Base-by-base conservation (phyloP, 2,888 invertebrate genomes). In the Tetropium fuscum region DNA sequence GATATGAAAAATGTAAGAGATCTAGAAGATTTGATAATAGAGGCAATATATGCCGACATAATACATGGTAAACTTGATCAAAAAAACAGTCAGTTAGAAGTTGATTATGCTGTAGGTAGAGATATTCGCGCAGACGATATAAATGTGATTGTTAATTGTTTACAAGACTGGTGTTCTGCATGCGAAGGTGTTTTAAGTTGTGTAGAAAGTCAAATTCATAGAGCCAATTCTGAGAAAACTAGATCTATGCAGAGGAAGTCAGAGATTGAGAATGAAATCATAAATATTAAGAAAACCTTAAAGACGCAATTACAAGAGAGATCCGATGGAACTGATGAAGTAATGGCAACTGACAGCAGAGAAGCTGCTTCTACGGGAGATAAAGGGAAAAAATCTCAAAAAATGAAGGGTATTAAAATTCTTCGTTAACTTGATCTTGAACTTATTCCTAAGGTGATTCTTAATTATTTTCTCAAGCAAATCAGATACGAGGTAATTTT, bases 41-140 rank as follows among this genome's bases (percentile, higher is more conserved):
- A 98, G 85, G 97, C 97, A n/a, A 94, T 98, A 76, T 98, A 98
- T 85, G 94, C 96, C 66, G 95, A 95, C 79, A 94, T 98, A 68
- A 95, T 97, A 71, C 94, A 94, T 70, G 98, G 97, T 1, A 98
- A 97, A 83, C 83, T 98, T 66, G 98, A 98, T 81, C 98, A 98
- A 80, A 94, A 95, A 77, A 95, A 96, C 80, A 93, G 93, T 70
- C 91, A 93, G 65, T 84, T 98, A 27, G 97, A 98, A 82, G 91
- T 98, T 0, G 97, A 98, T 79, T 96, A 93, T 72, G 95, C 97
- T 0, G 88, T 97, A 25, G 97, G 97, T 0, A 86, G 98, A 11
- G 98, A 98, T 76, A 96, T 97, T 20, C 87, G 92, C 25, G 87
- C 91, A 0, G 93, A 91, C 48, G 94, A 96, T 76, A 88, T 97